Evolutionary conservation across 2,797 vertebrate species (phyloP).

Genomic region (Dipus sagitta): DNA sequence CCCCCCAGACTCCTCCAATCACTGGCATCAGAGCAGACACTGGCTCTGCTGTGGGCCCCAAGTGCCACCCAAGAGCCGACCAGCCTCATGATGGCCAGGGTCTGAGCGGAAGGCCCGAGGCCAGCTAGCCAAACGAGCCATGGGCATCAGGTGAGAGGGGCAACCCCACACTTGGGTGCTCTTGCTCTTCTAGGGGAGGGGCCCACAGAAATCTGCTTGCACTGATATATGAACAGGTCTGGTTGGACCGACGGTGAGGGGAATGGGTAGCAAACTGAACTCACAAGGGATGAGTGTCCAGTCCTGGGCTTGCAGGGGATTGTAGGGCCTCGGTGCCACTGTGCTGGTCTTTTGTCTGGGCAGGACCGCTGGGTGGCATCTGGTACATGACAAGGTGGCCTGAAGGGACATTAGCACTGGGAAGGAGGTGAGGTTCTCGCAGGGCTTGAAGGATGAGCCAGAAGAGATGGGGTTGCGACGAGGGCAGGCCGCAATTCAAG

Average conservation of each 20-base stretch:
- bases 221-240: accelerated
- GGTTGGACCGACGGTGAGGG: too few species aligned
- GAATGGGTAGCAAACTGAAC: background rate
- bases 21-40: background rate
- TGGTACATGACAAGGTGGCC: background rate
- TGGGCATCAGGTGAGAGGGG: conserved; percentile 50
- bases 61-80: background rate
- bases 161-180: accelerated
- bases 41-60: background rate
- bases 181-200: too few species aligned
- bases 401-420: background rate
- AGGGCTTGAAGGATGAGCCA: background rate
- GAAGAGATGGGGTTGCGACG: accelerated
- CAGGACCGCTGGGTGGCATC: background rate
- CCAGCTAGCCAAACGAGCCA: accelerated
- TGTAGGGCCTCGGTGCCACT: background rate
- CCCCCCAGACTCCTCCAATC: background rate
- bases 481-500: background rate
- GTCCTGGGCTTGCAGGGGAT: accelerated
- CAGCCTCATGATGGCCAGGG: background rate
- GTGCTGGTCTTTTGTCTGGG: background rate
- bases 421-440: background rate
- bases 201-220: background rate
- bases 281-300: accelerated
- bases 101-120: background rate